Conservation (phyloP, 2,797 vertebrate genomes). For the Vultur gryphus region DNA sequence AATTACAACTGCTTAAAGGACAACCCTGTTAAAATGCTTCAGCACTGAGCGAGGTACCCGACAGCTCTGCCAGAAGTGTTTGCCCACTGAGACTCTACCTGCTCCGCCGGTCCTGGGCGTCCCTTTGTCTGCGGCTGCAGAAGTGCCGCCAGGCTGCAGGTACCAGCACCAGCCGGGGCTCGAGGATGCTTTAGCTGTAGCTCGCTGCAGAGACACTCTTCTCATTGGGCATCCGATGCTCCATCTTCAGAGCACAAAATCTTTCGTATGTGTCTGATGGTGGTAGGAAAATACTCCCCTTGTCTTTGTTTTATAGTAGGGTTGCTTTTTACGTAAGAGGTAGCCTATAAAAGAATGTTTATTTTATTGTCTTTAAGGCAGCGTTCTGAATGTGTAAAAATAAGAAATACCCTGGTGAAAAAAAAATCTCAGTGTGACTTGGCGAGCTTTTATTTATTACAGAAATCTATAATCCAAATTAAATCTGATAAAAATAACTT, state of each 20-base stretch:
- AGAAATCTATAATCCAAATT: constrained; percentile 62
- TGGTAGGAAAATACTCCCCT: neutral
- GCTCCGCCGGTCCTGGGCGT: neutral
- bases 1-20: neutral
- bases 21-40: neutral
- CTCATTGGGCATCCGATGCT: fast-evolving
- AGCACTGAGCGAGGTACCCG: neutral
- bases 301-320: neutral
- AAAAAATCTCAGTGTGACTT: neutral
- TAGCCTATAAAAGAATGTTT: neutral
- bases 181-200: neutral
- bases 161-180: neutral
- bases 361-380: constrained; percentile 16
- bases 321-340: neutral
- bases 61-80: neutral
- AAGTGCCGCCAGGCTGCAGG: neutral
- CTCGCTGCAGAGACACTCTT: neutral
- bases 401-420: neutral
- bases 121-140: neutral
- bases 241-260: neutral
- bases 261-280: neutral
- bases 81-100: neutral
- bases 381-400: constrained; percentile 29
- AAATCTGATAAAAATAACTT: constrained; percentile 64
- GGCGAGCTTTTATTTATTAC: constrained; percentile 51